Conservation (phyloP, 1,140 invertebrate genomes). For the Euura saliciscinereae region DNA sequence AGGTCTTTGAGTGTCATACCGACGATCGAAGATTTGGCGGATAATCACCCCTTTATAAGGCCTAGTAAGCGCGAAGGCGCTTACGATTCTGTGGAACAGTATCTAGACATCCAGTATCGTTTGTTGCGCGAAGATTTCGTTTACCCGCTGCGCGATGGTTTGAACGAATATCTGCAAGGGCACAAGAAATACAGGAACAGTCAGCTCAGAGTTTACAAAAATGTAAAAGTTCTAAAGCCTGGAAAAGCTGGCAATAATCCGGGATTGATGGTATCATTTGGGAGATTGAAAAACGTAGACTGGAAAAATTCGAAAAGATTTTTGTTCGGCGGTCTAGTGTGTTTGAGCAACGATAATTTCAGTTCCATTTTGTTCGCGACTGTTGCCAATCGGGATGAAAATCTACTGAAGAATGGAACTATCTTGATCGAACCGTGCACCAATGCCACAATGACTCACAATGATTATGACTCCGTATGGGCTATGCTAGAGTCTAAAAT, state of each 20-base stretch:
- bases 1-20: slow-evolving; percentile 57
- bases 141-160: slow-evolving; percentile 62
- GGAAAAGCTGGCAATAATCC: not conserved
- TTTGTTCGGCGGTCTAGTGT: slow-evolving; percentile 60
- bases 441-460: slow-evolving; percentile 40
- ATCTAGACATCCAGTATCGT: slow-evolving; percentile 79
- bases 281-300: slow-evolving; percentile 20
- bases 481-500: slow-evolving; percentile 71
- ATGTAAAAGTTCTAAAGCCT: not conserved
- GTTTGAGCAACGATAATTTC: slow-evolving; percentile 55
- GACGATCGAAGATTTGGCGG: slow-evolving; percentile 35
- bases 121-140: slow-evolving; percentile 78
- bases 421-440: slow-evolving; percentile 59
- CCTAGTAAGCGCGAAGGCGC: slow-evolving; percentile 66
- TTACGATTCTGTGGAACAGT: slow-evolving; percentile 70
- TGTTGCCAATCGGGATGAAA: slow-evolving; percentile 49
- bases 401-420: slow-evolving; percentile 57
- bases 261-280: not conserved
- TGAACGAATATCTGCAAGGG: slow-evolving; percentile 48
- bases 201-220: not conserved
- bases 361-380: slow-evolving; percentile 59
- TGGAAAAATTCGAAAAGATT: slow-evolving; percentile 53
- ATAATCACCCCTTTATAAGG: slow-evolving; percentile 55
- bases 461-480: slow-evolving; percentile 49
- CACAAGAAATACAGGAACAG: slow-evolving; percentile 26